Evolutionary conservation across 1,140 invertebrate genomes (phyloP), one percentile per base, ranked within the genome.

Genomic region (Rhyzopertha dominica): DNA sequence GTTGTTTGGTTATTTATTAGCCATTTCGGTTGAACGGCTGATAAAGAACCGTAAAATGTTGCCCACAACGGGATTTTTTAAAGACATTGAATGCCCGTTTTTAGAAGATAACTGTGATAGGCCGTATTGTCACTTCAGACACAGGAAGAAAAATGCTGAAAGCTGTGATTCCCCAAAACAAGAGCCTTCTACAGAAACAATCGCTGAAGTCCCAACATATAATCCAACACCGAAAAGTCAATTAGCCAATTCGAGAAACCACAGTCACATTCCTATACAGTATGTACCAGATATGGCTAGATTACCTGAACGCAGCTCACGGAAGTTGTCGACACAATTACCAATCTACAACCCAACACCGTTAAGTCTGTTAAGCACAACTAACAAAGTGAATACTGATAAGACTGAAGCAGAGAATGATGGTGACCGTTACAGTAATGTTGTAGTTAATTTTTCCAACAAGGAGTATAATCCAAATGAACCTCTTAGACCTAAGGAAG

Each of bases 101-200:
- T 89, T 78, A 61, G 79, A 85, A 53, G 83, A 74, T 65, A 82
- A 46, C 3, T 94, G 90, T 69, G 83, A 85, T 51, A 77, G 90
- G 59, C 87, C 88, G 13, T 88, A 91, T 67, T 94, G 90, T 70
- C 88, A 91, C 69, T 93, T 87, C 65, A 81, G 84, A 63, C 90
- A 94, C 71, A 70, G 77, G 54, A 82, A 79, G 59, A 81, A 78
- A 75, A 81, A 43, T 17, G 37, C 35, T 23, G 53, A 58, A 31
- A 36, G 22, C 26, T 47, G 37, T 5, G 54, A 59, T 26, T 16
- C 13, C 8, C 18, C 13, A 7, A 20, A 31, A 34, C 24, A 14
- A 12, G 35, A 9, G 30, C 25, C n/a, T 16, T n/a, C 43, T 23
- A 10, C 47, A 31, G 9, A 18, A 28, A 13, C 24, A 7, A n/a